Evolutionary conservation across 2,797 vertebrate genomes (phyloP), one percentile per base, ranked within the genome.

Genomic region (Hypotaenidia philippensis): DNA sequence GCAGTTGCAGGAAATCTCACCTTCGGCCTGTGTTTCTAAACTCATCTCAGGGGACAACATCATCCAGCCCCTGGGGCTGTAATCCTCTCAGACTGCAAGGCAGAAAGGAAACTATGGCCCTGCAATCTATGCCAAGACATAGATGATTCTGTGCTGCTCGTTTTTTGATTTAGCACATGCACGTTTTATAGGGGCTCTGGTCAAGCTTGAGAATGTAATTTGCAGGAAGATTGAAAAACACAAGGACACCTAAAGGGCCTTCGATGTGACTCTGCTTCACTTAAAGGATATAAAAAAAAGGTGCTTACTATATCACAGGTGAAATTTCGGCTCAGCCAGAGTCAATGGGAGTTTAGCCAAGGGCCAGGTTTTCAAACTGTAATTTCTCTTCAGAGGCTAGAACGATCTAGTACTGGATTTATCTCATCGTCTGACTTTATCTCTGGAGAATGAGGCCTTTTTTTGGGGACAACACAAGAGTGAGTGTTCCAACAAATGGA

Each of bases 361-460:
- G 41, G 59, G 75, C 31, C 32, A 64, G 19, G 22, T 75, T 92
- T 93, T 64, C 75, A 89, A 94, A 89, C 26, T 1, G 2, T 55
- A 87, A 87, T 53, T 95, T 85, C 60, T 89, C 75, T 71, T 90
- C 57, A 72, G 74, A 45, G 36, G 53, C 32, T 47, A 90, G 59
- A 31, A 89, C 1, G 5, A 61, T 22, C 41, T 47, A 59, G 52
- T 29, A 61, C 6, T 45, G 31, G 47, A 79, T 93, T 91, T 83
- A 93, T 78, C 55, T 57, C 61, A 72, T 0, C 10, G 27, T 31
- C 71, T 91, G 61, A 90, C 78, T 91, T 86, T 78, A 59, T 47
- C 72, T 83, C 59, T 72, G 65, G 52, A 83, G 64, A 90, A 56
- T 19, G 26, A 13, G 49, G 12, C 6, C 47, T 32, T 27, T 66